These are phyloP conservation scores for Alligator sinensis DNA, from an alignment of 2,113 vertebrate genomes.

Conservation along the genomic window DNA sequence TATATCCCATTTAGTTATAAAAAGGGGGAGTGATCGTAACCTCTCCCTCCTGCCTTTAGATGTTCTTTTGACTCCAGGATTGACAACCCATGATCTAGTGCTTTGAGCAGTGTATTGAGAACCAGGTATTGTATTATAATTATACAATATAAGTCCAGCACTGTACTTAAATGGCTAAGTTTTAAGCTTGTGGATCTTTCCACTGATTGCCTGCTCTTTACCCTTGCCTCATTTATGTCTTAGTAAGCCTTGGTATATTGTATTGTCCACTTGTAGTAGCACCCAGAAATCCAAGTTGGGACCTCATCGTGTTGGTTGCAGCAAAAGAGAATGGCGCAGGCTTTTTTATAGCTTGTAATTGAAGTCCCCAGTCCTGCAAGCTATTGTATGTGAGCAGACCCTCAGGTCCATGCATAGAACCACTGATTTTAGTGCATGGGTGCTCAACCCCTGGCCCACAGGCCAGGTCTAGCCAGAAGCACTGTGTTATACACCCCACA, in stretches of 20 bases:
- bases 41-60: background rate
- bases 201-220: background rate
- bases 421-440: no score
- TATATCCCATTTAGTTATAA: accelerated
- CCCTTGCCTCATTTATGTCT: background rate
- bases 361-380: background rate
- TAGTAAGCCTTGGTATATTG: background rate
- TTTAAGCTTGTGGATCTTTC: background rate
- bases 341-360: background rate
- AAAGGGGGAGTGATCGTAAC: accelerated
- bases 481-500: no score
- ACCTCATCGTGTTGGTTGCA: background rate
- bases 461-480: no score
- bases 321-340: background rate
- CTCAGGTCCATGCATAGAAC: background rate
- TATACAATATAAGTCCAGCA: background rate
- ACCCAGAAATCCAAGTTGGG: background rate
- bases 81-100: background rate
- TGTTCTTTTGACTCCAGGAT: accelerated
- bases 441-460: no score
- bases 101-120: background rate
- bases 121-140: background rate
- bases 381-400: background rate
- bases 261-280: background rate
- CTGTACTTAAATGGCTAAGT: background rate